Percentiles rank a stretch among this genome's conserved stretches.
phyloP scores from a whole-genome alignment of 2,797 vertebrate species.

The Sebastiscus albofasciatus region DNA sequence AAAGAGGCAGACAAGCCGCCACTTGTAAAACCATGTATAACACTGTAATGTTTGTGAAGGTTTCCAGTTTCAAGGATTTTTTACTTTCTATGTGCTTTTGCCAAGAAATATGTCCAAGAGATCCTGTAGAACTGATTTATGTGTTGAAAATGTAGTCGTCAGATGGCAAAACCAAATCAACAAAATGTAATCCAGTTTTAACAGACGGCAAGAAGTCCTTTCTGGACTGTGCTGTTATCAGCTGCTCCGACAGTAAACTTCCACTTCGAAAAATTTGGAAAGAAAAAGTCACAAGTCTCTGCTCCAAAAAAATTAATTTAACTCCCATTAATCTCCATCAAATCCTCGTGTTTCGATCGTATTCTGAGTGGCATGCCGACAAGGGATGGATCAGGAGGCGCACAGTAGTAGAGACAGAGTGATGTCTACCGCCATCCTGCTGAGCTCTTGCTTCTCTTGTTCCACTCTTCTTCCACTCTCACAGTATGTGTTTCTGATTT shows the following conservation, averaged over 20 bases:
- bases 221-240: neutral
- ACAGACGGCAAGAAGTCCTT: neutral
- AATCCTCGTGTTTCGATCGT: neutral
- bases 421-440: neutral
- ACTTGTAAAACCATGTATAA: neutral
- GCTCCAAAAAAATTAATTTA: neutral
- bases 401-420: neutral
- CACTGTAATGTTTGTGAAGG: neutral
- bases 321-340: neutral
- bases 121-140: neutral
- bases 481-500: neutral
- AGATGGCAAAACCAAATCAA: neutral
- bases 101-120: neutral
- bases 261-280: neutral
- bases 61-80: neutral
- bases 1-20: neutral
- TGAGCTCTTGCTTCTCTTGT: neutral
- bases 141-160: neutral
- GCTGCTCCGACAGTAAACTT: neutral
- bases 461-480: neutral
- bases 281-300: neutral
- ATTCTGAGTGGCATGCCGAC: neutral
- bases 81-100: neutral
- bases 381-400: neutral
- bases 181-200: neutral